Percentiles rank a stretch among this genome's conserved stretches.
Evolutionary conservation across 2,888 invertebrate species (phyloP).

Genomic region (Cryptus armator): DNA sequence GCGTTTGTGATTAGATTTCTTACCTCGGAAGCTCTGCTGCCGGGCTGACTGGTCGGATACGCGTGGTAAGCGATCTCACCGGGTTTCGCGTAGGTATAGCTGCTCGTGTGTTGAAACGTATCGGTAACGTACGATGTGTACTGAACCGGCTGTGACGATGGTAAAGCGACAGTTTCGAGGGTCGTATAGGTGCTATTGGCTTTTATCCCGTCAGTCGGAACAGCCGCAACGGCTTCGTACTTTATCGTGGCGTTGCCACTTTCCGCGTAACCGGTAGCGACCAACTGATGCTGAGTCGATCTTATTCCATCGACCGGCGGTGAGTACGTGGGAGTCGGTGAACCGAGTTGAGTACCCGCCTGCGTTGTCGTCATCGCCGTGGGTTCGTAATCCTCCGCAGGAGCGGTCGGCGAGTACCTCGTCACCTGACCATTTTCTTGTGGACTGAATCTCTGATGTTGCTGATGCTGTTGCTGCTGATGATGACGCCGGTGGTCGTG

Average conservation of each 20-base stretch:
- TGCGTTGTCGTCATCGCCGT: slow-evolving; percentile 83
- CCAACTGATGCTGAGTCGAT: slow-evolving; percentile 79
- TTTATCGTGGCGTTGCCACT: slow-evolving; percentile 79
- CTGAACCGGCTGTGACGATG: slow-evolving; percentile 83
- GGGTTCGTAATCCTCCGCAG: slow-evolving; percentile 78
- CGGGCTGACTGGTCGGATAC: slow-evolving; percentile 78
- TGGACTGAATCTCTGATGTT: slow-evolving; percentile 80
- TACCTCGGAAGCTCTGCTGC: slow-evolving; percentile 79
- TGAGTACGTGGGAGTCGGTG: slow-evolving; percentile 79
- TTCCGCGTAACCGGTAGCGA: slow-evolving; percentile 77
- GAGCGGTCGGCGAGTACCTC: slow-evolving; percentile 69
- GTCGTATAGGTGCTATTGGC: slow-evolving; percentile 87
- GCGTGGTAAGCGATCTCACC: slow-evolving; percentile 77
- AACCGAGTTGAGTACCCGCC: slow-evolving; percentile 84
- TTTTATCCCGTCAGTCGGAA: slow-evolving; percentile 81
- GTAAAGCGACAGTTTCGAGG: slow-evolving; percentile 88
- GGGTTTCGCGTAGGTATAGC: slow-evolving; percentile 80
- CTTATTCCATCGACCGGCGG: slow-evolving; percentile 73
- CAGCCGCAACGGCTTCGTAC: slow-evolving; percentile 82
- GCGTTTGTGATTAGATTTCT: slow-evolving; percentile 57
- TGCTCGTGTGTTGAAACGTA: slow-evolving; percentile 77
- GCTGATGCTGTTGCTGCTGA: slow-evolving; percentile 65
- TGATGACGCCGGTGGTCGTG: slow-evolving; percentile 71
- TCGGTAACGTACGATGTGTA: slow-evolving; percentile 82
- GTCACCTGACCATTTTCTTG: slow-evolving; percentile 73